A percentile compares a stretch with the other conserved stretches of the same genome.
These are phyloP conservation scores for Heteronetta atricapilla DNA, from an alignment of 2,113 vertebrate species.

Conservation along the genomic window DNA sequence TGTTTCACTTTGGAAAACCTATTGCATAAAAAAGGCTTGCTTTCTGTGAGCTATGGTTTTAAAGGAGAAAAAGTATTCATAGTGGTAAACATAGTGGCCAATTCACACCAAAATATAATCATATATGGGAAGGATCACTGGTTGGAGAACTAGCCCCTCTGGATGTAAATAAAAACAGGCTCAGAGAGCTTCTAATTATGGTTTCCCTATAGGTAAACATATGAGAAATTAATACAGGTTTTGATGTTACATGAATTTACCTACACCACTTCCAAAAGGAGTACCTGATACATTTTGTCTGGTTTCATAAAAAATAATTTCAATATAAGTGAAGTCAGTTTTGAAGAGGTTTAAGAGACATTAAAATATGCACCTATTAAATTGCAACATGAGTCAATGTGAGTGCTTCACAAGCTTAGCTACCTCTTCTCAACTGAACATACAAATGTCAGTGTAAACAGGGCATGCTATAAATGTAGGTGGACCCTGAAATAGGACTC, in stretches of 20 bases:
- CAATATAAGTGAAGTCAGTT: neutral
- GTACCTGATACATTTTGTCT: neutral
- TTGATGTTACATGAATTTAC: neutral
- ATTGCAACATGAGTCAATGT: neutral
- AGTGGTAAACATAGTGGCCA: neutral
- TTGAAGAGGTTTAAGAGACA: neutral
- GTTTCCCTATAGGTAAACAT: neutral
- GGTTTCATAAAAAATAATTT: neutral
- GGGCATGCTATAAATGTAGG: rapidly evolving
- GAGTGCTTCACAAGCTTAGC: rapidly evolving
- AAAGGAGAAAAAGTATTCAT: neutral
- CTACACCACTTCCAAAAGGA: neutral
- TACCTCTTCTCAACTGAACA: neutral
- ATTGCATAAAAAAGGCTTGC: neutral
- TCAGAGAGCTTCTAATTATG: too few relatives aligned
- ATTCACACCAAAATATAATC: neutral
- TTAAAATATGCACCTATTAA: neutral
- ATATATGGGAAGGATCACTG: neutral
- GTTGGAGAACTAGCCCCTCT: too few relatives aligned
- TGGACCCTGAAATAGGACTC: neutral
- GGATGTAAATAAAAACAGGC: neutral
- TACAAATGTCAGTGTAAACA: neutral
- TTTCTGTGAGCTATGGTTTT: neutral
- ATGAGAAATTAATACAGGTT: neutral
- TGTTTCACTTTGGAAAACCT: neutral